Base-by-base conservation (phyloP, 2,888 invertebrate genomes). In the Nudaria mundana region DNA sequence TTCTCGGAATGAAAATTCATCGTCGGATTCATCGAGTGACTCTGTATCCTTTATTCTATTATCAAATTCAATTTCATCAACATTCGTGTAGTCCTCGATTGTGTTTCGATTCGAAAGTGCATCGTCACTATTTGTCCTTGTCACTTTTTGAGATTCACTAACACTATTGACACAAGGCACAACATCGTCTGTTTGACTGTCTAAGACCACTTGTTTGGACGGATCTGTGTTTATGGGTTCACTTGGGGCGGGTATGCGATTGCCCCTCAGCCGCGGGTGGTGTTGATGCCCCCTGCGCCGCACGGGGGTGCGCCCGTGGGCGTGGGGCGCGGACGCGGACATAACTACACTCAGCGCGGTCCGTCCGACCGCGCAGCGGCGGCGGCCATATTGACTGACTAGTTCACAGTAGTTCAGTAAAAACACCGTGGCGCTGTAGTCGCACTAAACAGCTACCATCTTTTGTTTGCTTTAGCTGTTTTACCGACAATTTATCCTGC, bases 211-310 rank as follows among this genome's bases (percentile, higher is more conserved):
- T 80, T 71, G 78, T 78, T 77, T 80, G 80, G 84, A 83, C 79
- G 84, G 83, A 79, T 76, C 71, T 37, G 70, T 65, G 67, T 71
- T 71, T 34, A 50, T 48, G 48, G 61, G 51, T 49, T 70, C 56
- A 49, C 81, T 76, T 66, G 90, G 88, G 66, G 90, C 89, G 70
- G 91, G 90, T 41, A 79, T 78, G 47, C 92, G 89, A 60, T 89
- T 85, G 58, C 91, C 91, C 70, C 91, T 80, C 71, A 93, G 91
- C 51, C 93, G 92, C 73, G 93, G 93, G 87, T 94, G 94, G 84
- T 93, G 93, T 81, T 93, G 93, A 80, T 93, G 93, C 57, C 93
- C 93, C 80, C 93, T 91, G 76, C 93, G 92, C 80, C 90, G 90
- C 70, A 81, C 89, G 81, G 88, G 89, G 87, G 81, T 89, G 89